Base-by-base conservation (phyloP, 2,113 vertebrate species). In the Nanorana parkeri region DNA sequence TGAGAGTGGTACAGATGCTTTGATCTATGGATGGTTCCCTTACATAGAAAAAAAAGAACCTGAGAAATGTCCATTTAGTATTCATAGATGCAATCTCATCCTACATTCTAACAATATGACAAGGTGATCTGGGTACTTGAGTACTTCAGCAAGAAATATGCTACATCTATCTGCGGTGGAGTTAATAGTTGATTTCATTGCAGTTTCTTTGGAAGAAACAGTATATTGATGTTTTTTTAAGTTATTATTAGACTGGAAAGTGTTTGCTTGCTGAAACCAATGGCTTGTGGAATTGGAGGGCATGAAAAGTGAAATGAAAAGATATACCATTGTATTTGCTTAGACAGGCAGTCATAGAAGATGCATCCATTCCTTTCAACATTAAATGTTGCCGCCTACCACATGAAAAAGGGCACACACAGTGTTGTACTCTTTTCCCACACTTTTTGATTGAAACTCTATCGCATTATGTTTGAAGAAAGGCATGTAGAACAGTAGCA, bases 381-480 rank as follows among this genome's bases (percentile, higher is more conserved):
- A 17, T 26, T 26, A 58, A 64, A 47, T 41, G 55, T 15, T 56
- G 5, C 36, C 29, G 28, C 20, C 20, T 29, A 75, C 56, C 21
- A 61, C 32, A 23, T 41, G 55, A 41, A 61, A 32, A 20, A 75
- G 72, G 72, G 58, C 72, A 75, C 41, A n/a, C 19, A 4, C 41
- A 32, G n/a, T 28, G 41, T 58, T 80, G 23, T 19, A 4, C 26
- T 55, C 58, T n/a, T 51, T 54, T 64, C 13, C 36, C 36, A 64
- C 23, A 64, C 26, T 64, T 28, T 73, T 65, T 13, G 17, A 28
- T 73, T 54, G 17, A 81, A 81, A 54, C 47, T 36, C 23, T 65
- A 73, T 64, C 47, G 32, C 23, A 73, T 81, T 68, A 81, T 36
- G 36, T 65, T 81, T 32, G 28, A 81, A 81, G 56, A 17, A 64